phyloP scores from a whole-genome alignment of 2,888 invertebrate species.

The Drosophila paramelanica region DNA sequence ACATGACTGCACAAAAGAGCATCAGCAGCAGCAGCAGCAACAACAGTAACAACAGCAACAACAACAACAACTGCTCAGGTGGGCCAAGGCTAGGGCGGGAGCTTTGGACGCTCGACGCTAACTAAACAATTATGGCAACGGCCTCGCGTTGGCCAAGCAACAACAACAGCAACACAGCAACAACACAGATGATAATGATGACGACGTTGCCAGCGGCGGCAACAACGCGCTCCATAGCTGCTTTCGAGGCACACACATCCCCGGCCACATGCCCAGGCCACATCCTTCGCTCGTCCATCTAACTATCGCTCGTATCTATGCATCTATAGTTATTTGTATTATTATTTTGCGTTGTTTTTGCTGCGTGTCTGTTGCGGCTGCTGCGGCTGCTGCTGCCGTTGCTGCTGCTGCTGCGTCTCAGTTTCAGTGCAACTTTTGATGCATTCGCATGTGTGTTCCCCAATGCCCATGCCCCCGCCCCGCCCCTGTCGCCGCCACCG shows the following conservation, averaged over 20 bases:
- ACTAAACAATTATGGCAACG: conserved; percentile 79
- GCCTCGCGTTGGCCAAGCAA: conserved; percentile 54
- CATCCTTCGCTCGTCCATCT: conserved; percentile 74
- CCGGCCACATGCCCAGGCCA: conserved; percentile 26
- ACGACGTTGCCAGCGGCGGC: conserved; percentile 53
- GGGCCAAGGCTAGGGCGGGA: conserved; percentile 68
- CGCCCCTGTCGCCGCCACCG: neutral
- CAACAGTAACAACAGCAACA: conserved; percentile 16
- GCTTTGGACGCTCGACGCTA: conserved; percentile 58
- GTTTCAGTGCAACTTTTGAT: conserved; percentile 62
- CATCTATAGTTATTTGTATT: conserved; percentile 80
- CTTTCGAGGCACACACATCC: too few relatives aligned
- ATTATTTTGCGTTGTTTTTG: conserved; percentile 74
- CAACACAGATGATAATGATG: conserved; percentile 45
- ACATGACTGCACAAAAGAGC: conserved; percentile 75
- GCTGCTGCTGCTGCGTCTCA: conserved; percentile 22
- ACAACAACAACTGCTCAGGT: conserved; percentile 62
- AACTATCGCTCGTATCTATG: conserved; percentile 77
- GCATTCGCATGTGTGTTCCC: conserved; percentile 57
- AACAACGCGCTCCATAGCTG: too few relatives aligned
- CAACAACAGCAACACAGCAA: conserved; percentile 24
- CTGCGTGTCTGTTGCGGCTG: conserved; percentile 38
- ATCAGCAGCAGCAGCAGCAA: conserved; percentile 14
- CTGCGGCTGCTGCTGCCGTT: conserved; percentile 13
- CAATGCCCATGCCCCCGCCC: neutral